Conservation (phyloP, 2,888 invertebrate species). For the Chrysolina americana region DNA sequence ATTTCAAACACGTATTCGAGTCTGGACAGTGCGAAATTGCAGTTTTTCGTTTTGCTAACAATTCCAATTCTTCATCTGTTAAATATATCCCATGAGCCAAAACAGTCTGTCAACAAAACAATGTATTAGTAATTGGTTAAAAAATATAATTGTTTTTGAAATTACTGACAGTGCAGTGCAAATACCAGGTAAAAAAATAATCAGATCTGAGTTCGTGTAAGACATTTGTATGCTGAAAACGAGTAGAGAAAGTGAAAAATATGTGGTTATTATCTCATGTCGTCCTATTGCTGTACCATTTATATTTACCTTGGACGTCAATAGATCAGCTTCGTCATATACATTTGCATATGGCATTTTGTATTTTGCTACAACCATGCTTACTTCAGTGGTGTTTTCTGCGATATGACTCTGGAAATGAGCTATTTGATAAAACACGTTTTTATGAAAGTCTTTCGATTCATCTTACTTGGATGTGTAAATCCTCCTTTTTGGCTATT, state of each 20-base stretch:
- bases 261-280: too few species aligned
- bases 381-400: constrained; percentile 83
- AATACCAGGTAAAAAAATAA: too few species aligned
- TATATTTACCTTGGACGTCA: constrained; percentile 81
- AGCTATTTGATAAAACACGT: constrained; percentile 1
- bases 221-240: too few species aligned
- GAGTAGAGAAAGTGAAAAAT: too few species aligned
- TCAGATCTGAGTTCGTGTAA: too few species aligned
- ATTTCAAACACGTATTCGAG: constrained; percentile 85
- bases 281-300: too few species aligned
- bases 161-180: too few species aligned
- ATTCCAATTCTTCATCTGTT: constrained; percentile 77
- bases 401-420: constrained; percentile 85
- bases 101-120: constrained; percentile 73
- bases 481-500: constrained; percentile 77
- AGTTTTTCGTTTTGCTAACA: constrained; percentile 75
- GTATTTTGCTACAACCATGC: constrained; percentile 74
- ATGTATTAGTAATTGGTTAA: constrained; percentile 52
- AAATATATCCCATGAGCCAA: constrained; percentile 90
- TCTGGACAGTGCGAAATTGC: constrained; percentile 90
- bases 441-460: background rate
- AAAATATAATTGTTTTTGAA: too few species aligned
- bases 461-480: constrained; percentile 81
- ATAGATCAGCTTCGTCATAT: constrained; percentile 81
- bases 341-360: constrained; percentile 80